A percentile compares a stretch with the other conserved stretches of the same genome.
Conservation (phyloP, 2,888 invertebrate genomes). For the Malthinus flaveolus region DNA sequence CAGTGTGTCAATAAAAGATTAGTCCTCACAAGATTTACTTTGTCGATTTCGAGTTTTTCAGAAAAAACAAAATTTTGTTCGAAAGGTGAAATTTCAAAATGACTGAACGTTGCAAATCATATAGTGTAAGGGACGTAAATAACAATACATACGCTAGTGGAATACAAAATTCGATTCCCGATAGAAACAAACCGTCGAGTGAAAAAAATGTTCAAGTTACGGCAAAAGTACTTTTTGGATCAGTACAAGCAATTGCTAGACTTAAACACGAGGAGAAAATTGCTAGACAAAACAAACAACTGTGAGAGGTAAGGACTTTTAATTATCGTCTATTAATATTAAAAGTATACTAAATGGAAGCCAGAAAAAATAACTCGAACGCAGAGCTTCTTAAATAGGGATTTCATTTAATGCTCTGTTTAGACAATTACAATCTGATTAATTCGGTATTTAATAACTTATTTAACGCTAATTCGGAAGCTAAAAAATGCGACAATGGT, state of each 20-base stretch:
- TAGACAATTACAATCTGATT: too few relatives aligned
- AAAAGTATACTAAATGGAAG: neutral
- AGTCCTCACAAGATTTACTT: constrained; percentile 32
- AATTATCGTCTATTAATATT: neutral
- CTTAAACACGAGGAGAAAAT: constrained; percentile 72
- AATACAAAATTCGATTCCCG: constrained; percentile 35
- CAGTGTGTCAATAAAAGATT: constrained; percentile 50
- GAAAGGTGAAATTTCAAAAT: constrained; percentile 41
- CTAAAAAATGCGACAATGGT: too few relatives aligned
- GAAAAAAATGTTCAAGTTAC: constrained; percentile 61
- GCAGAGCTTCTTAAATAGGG: too few relatives aligned
- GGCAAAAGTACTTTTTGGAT: constrained; percentile 74
- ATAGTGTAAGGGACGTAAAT: constrained; percentile 60
- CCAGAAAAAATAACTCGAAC: too few relatives aligned
- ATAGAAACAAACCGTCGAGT: constrained; percentile 38
- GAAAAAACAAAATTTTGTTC: neutral
- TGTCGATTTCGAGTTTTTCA: neutral
- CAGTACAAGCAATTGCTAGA: constrained; percentile 73
- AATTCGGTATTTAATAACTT: too few relatives aligned
- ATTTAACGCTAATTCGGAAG: too few relatives aligned
- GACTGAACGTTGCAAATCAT: constrained; percentile 62
- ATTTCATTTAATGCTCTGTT: too few relatives aligned
- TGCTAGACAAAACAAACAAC: constrained; percentile 64
- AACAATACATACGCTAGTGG: constrained; percentile 61
- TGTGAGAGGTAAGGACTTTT: constrained; percentile 37